Evolutionary conservation across 2,797 vertebrate species (phyloP).

Genomic region (Nannoperca australis): DNA sequence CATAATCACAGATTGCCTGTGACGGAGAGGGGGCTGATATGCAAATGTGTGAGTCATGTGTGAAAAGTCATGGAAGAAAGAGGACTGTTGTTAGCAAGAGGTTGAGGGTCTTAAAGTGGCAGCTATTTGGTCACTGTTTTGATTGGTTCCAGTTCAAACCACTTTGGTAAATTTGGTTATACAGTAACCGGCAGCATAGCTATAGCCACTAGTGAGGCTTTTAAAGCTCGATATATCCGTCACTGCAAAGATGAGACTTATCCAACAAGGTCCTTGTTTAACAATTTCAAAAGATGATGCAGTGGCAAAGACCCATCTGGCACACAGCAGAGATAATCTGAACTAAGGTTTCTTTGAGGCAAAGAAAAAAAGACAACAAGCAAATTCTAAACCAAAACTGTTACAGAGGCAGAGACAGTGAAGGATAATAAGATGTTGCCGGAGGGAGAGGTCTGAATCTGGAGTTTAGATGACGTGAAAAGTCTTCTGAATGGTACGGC

Average conservation of each 20-base stretch:
- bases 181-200: neutral
- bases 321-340: conserved; percentile 18
- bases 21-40: conserved; percentile 5
- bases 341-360: conserved; percentile 34
- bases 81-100: neutral
- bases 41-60: conserved; percentile 30
- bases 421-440: conserved; percentile 34
- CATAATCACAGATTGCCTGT: conserved; percentile 4
- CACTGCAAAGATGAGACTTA: conserved; percentile 11
- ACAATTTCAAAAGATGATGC: conserved; percentile 34
- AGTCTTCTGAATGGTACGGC: conserved; percentile 29
- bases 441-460: conserved; percentile 17
- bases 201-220: neutral
- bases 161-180: conserved; percentile 17
- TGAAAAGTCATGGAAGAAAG: conserved; percentile 12
- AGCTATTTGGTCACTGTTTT: conserved; percentile 12
- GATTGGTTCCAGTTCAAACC: conserved; percentile 3
- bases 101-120: neutral
- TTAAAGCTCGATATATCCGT: conserved; percentile 4
- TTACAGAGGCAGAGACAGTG: neutral
- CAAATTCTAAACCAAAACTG: conserved; percentile 25
- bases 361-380: conserved; percentile 14
- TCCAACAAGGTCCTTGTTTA: conserved; percentile 24
- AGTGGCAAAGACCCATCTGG: conserved; percentile 35
- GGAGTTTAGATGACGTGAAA: conserved; percentile 30